A percentile compares a stretch with the other conserved stretches of the same genome.
Conservation (phyloP, 1,140 invertebrate species). For the Ptiloglossa arizonensis region DNA sequence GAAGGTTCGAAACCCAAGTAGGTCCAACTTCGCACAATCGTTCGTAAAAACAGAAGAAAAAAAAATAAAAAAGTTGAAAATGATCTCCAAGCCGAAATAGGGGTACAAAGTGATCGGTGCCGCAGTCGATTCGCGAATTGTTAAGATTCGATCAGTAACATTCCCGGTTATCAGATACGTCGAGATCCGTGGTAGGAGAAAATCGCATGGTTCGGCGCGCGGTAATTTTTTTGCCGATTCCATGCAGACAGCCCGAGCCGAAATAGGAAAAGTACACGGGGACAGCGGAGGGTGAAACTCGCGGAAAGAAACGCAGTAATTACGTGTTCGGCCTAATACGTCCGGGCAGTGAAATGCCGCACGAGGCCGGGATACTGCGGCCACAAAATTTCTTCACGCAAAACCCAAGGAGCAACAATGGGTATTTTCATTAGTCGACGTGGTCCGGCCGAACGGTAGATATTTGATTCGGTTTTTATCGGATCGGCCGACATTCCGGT, state of each 20-base stretch:
- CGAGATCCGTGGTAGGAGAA: neutral
- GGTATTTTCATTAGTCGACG: conserved; percentile 69
- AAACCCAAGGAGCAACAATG: conserved; percentile 64
- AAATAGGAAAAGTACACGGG: conserved; percentile 14
- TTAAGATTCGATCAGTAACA: no score
- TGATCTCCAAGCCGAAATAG: no score
- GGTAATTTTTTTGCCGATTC: neutral
- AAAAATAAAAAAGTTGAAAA: no score
- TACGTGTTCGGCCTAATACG: conserved; percentile 44
- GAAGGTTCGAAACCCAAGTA: no score
- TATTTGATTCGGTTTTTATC: conserved; percentile 70
- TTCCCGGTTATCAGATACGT: neutral
- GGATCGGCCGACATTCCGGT: conserved; percentile 58
- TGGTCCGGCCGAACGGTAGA: conserved; percentile 56
- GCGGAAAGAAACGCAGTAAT: conserved; percentile 45
- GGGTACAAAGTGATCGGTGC: no score
- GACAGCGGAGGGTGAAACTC: neutral
- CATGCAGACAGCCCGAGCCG: neutral
- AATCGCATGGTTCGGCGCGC: neutral
- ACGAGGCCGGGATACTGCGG: conserved; percentile 39
- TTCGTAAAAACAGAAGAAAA: no score
- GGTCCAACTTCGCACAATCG: no score
- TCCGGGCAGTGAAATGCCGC: conserved; percentile 51
- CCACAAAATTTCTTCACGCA: conserved; percentile 57
- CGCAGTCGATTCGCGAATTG: no score